These are phyloP conservation scores for Etheostoma nigrum DNA, from an alignment of 2,797 vertebrate species.

Conservation along the genomic window DNA sequence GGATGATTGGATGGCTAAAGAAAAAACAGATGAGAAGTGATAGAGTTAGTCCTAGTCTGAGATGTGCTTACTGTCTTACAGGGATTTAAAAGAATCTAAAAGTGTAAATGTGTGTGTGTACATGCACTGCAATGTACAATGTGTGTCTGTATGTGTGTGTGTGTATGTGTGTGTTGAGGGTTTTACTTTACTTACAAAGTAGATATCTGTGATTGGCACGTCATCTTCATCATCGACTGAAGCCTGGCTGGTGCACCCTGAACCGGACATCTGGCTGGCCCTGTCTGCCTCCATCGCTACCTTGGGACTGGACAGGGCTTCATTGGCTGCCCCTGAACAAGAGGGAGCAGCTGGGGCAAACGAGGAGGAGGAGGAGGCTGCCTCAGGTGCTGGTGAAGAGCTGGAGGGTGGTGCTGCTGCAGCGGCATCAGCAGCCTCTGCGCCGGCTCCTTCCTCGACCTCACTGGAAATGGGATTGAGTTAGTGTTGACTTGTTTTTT, in stretches of 20 bases:
- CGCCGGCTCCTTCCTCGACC: conserved; percentile 52
- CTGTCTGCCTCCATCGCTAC: conserved; percentile 86
- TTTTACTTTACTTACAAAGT: conserved; percentile 91
- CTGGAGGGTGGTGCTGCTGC: conserved; percentile 70
- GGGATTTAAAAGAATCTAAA: background rate
- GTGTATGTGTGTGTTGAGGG: background rate
- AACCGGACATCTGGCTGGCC: conserved; percentile 92
- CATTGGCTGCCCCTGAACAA: conserved; percentile 48
- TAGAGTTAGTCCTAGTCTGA: conserved; percentile 28
- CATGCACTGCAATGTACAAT: background rate
- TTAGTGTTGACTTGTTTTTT: rapidly evolving
- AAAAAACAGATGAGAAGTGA: conserved; percentile 35
- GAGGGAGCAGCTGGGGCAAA: conserved; percentile 61
- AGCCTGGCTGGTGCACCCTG: conserved; percentile 93
- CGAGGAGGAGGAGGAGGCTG: conserved; percentile 51
- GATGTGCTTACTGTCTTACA: background rate
- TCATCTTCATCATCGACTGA: conserved; percentile 94
- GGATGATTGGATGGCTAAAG: conserved; percentile 18
- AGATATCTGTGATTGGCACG: conserved; percentile 94
- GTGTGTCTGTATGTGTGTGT: conserved; percentile 5
- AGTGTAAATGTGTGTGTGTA: background rate
- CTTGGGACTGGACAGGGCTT: conserved; percentile 68
- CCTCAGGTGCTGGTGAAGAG: conserved; percentile 72
- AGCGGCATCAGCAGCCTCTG: conserved; percentile 36
- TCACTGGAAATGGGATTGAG: conserved; percentile 64